Evolutionary conservation across 2,888 invertebrate species (phyloP).

Genomic region (Neuroscelio doddi): DNA sequence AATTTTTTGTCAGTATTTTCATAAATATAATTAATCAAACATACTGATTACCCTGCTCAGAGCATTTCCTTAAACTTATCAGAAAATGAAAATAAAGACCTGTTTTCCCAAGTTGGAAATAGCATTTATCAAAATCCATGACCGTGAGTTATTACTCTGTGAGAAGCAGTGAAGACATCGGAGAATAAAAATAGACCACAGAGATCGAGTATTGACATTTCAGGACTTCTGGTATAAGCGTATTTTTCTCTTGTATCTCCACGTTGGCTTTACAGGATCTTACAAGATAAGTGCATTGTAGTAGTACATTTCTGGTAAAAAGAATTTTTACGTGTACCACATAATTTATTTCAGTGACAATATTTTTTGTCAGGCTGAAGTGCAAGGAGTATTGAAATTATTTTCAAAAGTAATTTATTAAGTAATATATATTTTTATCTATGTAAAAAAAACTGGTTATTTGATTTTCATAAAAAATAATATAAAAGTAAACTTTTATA

Average conservation of each 20-base stretch:
- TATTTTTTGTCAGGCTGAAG: too few relatives aligned
- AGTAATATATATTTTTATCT: too few relatives aligned
- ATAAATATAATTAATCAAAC: slow-evolving; percentile 1
- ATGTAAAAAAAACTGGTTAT: too few relatives aligned
- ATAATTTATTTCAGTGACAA: too few relatives aligned
- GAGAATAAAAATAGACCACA: slow-evolving; percentile 38
- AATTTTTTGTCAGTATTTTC: slow-evolving; percentile 6
- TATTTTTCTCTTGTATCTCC: slow-evolving; percentile 34
- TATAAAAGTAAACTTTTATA: too few relatives aligned
- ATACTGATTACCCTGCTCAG: slow-evolving; percentile 1
- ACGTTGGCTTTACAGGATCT: slow-evolving; percentile 24
- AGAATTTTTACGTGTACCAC: too few relatives aligned
- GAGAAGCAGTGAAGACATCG: slow-evolving; percentile 40
- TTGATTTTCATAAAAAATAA: too few relatives aligned
- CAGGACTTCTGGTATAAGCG: slow-evolving; percentile 37
- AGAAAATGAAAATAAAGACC: slow-evolving; percentile 23
- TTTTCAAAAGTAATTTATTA: too few relatives aligned
- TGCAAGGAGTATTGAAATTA: too few relatives aligned
- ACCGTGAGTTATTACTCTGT: slow-evolving; percentile 35
- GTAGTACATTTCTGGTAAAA: not conserved
- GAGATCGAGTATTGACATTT: slow-evolving; percentile 41
- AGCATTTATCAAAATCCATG: slow-evolving; percentile 42
- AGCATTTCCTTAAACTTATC: slow-evolving; percentile 31
- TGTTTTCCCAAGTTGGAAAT: slow-evolving; percentile 4
- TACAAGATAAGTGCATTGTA: not conserved